Evolutionary conservation across 2,113 vertebrate genomes (phyloP).

Genomic region (Spheniscus mendiculus): DNA sequence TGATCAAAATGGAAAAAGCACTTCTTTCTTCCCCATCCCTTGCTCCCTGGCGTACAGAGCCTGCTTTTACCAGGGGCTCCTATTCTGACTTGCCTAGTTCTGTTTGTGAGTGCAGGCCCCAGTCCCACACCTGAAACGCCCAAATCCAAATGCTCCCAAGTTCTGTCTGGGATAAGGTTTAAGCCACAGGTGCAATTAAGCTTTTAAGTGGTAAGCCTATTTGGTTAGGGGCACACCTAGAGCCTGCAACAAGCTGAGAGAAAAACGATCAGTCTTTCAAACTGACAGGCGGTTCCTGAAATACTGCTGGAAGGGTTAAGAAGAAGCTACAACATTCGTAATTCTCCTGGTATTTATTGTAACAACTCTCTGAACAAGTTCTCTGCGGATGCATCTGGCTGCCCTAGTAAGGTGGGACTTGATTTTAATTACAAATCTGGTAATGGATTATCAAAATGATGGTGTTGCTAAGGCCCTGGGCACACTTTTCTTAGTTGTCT

Average conservation of each 20-base stretch:
- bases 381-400: background rate
- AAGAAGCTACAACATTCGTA: slow-evolving; percentile 21
- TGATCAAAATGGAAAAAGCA: background rate
- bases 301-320: slow-evolving; percentile 57
- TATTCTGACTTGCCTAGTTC: background rate
- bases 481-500: background rate
- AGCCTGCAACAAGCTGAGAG: slow-evolving; percentile 22
- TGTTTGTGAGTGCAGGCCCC: background rate
- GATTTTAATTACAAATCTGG: slow-evolving; percentile 22
- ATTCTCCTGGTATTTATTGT: slow-evolving; percentile 52
- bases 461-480: background rate
- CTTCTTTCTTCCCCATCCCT: background rate
- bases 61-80: background rate
- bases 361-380: slow-evolving; percentile 5
- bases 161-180: slow-evolving; percentile 56
- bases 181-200: slow-evolving; percentile 64
- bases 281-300: slow-evolving; percentile 34
- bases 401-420: slow-evolving; percentile 24
- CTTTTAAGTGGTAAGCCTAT: slow-evolving; percentile 56
- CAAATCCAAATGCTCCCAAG: slow-evolving; percentile 25
- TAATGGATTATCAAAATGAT: slow-evolving; percentile 27
- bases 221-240: slow-evolving; percentile 57
- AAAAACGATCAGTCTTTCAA: slow-evolving; percentile 16
- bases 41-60: background rate
- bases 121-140: slow-evolving; percentile 33